These are phyloP conservation scores for Geopemphigus sp. DNA, from an alignment of 1,140 invertebrate species.

Conservation along the genomic window DNA sequence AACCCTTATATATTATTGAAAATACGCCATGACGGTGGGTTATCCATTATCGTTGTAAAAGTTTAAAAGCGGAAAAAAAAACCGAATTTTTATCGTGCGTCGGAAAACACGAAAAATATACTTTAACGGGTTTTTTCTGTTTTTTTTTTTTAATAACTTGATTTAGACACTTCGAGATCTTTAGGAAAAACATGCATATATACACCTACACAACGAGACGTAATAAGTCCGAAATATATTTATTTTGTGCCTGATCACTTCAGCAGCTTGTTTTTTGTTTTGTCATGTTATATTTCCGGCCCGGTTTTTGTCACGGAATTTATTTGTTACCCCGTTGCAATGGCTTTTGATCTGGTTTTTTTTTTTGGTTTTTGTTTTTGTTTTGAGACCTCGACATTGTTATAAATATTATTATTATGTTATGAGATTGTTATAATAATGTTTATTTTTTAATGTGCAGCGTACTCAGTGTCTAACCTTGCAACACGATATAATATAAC, in stretches of 20 bases:
- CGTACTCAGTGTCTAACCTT: not conserved
- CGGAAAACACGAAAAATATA: no score
- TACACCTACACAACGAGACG: constrained; percentile 37
- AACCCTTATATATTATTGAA: not conserved
- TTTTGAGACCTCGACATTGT: constrained; percentile 9
- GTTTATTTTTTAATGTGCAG: no score
- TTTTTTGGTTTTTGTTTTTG: constrained; percentile 3
- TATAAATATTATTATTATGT: constrained; percentile 10
- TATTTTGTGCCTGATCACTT: constrained; percentile 48
- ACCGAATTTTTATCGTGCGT: not conserved
- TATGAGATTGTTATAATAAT: constrained; percentile 6
- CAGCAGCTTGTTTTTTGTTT: constrained; percentile 47
- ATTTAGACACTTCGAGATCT: constrained; percentile 44
- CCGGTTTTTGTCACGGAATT: constrained; percentile 33
- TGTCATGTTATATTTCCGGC: constrained; percentile 19
- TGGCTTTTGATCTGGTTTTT: constrained; percentile 19
- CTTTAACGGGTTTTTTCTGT: not conserved
- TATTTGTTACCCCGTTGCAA: constrained; percentile 34
- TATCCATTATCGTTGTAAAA: constrained; percentile 41
- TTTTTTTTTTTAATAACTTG: no score
- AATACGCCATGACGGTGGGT: constrained; percentile 40
- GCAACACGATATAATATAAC: not conserved
- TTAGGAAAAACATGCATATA: constrained; percentile 48
- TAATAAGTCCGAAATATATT: constrained; percentile 10
- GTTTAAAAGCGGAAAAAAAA: not conserved